These are phyloP conservation scores for Australoheros facetus DNA, from an alignment of 2,797 vertebrate genomes.

Conservation along the genomic window DNA sequence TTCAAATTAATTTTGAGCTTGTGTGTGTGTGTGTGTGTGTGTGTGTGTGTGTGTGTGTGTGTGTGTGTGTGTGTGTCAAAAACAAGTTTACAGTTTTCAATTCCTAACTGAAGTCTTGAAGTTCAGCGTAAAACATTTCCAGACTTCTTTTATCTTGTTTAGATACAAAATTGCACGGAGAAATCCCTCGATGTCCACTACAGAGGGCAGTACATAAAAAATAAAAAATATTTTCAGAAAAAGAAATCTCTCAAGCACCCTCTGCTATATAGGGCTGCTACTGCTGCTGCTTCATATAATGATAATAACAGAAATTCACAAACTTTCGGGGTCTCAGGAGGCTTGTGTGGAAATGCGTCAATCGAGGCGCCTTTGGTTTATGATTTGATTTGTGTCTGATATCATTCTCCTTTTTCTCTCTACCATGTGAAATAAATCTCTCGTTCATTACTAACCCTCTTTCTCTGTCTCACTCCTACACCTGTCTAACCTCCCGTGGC, in stretches of 20 bases:
- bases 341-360: constrained; percentile 20
- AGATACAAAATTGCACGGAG: neutral
- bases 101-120: rapidly evolving
- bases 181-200: neutral
- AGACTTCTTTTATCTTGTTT: neutral
- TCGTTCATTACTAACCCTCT: constrained; percentile 10
- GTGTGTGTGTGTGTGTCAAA: too few relatives aligned
- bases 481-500: neutral
- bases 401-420: constrained; percentile 6
- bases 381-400: constrained; percentile 31
- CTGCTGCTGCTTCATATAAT: neutral
- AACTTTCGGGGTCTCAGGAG: neutral
- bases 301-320: neutral
- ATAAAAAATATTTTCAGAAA: neutral
- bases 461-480: constrained; percentile 3
- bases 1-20: neutral
- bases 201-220: neutral
- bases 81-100: too few relatives aligned
- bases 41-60: too few relatives aligned
- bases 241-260: neutral
- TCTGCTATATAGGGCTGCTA: neutral
- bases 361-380: constrained; percentile 41
- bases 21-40: neutral
- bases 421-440: constrained; percentile 38
- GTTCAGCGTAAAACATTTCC: neutral